Percentiles rank a stretch among this genome's conserved stretches.
Evolutionary conservation across 2,888 invertebrate genomes (phyloP).

Genomic region (Thera obeliscata): DNA sequence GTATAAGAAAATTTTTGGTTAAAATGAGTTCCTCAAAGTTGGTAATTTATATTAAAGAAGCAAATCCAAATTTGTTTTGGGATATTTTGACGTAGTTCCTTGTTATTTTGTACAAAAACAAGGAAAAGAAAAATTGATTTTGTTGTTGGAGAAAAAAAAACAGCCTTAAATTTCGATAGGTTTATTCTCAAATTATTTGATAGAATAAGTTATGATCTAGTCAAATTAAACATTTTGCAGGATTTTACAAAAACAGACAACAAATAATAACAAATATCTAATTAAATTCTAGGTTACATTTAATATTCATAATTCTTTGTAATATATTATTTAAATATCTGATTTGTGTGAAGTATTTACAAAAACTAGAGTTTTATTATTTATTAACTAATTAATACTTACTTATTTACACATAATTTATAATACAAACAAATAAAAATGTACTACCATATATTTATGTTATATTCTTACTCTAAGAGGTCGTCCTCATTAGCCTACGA

Average conservation of each 20-base stretch:
- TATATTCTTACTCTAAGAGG: no score
- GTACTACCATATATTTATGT: no score
- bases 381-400: neutral
- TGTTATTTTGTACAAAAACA: no score
- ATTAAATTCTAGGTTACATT: neutral
- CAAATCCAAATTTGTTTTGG: no score
- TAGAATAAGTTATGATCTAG: neutral
- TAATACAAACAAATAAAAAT: neutral
- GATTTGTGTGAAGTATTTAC: constrained; percentile 9
- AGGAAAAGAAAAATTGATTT: no score
- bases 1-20: no score
- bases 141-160: neutral
- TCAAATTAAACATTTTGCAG: neutral
- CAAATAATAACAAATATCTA: neutral
- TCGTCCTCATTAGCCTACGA: no score
- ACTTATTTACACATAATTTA: neutral
- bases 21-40: no score
- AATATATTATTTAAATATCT: neutral
- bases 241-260: neutral
- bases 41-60: no score
- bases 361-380: neutral
- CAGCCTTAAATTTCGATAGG: neutral
- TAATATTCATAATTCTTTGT: neutral
- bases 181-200: constrained; percentile 1
- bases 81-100: no score